Conservation (phyloP, 2,888 invertebrate genomes). For the Euclidia mi region DNA sequence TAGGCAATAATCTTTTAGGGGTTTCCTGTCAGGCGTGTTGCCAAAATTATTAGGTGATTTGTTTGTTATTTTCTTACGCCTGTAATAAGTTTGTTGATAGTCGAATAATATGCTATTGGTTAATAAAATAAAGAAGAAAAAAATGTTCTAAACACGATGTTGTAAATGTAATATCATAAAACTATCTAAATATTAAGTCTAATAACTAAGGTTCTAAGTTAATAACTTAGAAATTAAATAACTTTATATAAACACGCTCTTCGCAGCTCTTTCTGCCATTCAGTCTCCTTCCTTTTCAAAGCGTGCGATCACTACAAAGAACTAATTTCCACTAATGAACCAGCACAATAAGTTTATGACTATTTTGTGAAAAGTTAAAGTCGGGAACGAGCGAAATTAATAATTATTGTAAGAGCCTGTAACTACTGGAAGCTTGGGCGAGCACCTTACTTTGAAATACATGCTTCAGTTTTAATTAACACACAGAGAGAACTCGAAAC, state of each 20-base stretch:
- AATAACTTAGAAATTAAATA: background rate
- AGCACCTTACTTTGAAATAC: background rate
- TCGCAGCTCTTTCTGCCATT: background rate
- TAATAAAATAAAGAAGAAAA: no score
- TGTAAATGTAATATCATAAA: no score
- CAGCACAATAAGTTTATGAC: background rate
- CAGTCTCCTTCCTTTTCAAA: background rate
- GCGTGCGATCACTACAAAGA: conserved; percentile 2
- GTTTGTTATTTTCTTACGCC: no score
- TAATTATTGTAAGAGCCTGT: conserved; percentile 4
- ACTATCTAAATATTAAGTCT: no score
- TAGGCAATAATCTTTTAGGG: no score
- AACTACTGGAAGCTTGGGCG: background rate
- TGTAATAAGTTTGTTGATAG: no score
- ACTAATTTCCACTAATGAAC: conserved; percentile 2
- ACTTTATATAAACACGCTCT: background rate
- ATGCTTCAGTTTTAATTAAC: background rate
- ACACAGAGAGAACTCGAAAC: background rate
- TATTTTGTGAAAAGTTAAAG: background rate
- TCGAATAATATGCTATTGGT: no score
- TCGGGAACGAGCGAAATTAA: background rate
- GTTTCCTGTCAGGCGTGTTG: no score
- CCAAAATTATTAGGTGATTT: no score
- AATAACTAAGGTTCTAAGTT: background rate
- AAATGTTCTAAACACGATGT: no score